Base-by-base conservation (phyloP, 2,113 vertebrate genomes). In the Saimiri boliviensis region DNA sequence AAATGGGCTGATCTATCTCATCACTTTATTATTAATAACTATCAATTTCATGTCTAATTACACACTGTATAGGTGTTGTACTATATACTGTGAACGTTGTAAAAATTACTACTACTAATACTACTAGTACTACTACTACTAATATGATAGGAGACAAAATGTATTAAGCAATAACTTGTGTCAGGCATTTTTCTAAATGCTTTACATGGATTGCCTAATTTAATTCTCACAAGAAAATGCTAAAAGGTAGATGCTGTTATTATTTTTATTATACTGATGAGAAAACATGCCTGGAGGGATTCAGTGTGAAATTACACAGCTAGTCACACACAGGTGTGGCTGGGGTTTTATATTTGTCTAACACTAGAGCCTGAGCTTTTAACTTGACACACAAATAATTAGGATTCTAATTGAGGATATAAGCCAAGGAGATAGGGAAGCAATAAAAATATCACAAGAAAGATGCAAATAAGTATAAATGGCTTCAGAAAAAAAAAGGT, bases 211-310 rank as follows among this genome's bases (percentile, higher is more conserved):
- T 70, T 76, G 49, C 32, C 45, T 73, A 82, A 79, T 83, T 96
- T 91, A 89, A 73, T 71, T 37, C 30, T 86, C 40, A 52, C 9
- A 32, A 58, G 20, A 82, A 76, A 79, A 40, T 21, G 84, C 74
- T 45, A 23, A 68, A 81, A 77, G 66, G 21, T 70, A 83, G 30
- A 21, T 89, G 60, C 20, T 20, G 32, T 30, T 77, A 19, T 87
- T 52, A 89, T 58, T 95, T 95, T 79, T 85, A 47, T 86, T 83
- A 32, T 23, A 54, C 20, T 90, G 30, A 86, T 58, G 49, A 93
- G 49, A 52, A 77, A 89, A 95, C 19, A 10, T 11, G 63, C 35
- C 42, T 35, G 68, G 56, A 95, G 27, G 86, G 32, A 49, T 71
- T 49, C 0, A 20, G 47, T 60, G 32, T 81, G 35, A 89, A 74